These are phyloP conservation scores for Rhamnusium bicolor DNA, from an alignment of 2,888 invertebrate genomes.

Conservation along the genomic window DNA sequence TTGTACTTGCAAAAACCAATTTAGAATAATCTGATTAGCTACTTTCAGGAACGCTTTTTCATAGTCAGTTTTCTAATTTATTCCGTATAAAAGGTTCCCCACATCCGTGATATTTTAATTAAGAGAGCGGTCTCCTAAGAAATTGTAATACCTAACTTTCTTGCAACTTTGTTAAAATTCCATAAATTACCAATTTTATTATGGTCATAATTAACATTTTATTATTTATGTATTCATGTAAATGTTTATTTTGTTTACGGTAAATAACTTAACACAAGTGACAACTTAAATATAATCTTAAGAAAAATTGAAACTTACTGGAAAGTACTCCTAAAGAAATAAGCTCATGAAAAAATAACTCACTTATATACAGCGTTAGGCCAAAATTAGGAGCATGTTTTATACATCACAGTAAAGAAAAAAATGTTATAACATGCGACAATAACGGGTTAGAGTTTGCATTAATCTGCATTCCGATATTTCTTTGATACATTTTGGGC, in stretches of 20 bases:
- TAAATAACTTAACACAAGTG: conserved; percentile 11
- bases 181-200: conserved; percentile 40
- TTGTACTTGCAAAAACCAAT: conserved; percentile 40
- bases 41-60: conserved; percentile 40
- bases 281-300: not conserved
- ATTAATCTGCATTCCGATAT: too few species aligned
- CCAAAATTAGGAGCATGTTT: too few species aligned
- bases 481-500: too few species aligned
- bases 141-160: conserved; percentile 32
- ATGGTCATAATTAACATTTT: conserved; percentile 22
- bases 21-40: conserved; percentile 50
- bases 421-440: too few species aligned
- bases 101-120: conserved; percentile 53
- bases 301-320: not conserved
- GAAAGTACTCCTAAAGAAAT: too few species aligned
- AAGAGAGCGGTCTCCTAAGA: conserved; percentile 35
- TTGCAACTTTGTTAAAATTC: conserved; percentile 37
- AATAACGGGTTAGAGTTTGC: too few species aligned
- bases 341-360: too few species aligned
- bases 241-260: conserved; percentile 20
- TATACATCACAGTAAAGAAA: too few species aligned
- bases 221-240: conserved; percentile 26
- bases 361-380: too few species aligned
- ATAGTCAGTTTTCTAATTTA: conserved; percentile 48
- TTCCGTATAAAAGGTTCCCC: conserved; percentile 47